A percentile compares a stretch with the other conserved stretches of the same genome.
Conservation (phyloP, 2,113 vertebrate species). For the Clupea harengus region DNA sequence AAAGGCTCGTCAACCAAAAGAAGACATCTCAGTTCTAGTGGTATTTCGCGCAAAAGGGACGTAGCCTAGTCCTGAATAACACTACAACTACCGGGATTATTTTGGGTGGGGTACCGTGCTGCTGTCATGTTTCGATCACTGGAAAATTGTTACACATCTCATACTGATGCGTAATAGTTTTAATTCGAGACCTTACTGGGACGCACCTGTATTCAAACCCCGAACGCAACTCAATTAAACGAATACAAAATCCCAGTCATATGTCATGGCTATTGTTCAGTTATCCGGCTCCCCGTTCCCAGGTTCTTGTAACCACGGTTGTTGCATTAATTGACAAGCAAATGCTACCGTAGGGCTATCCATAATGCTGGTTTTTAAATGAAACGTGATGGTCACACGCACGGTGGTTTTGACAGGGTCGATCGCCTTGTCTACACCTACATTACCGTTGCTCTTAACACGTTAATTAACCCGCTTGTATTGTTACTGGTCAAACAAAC, state of each 20-base stretch:
- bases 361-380: neutral
- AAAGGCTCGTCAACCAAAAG: neutral
- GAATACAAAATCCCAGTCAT: neutral
- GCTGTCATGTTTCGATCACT: neutral
- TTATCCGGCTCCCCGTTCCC: neutral
- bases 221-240: neutral
- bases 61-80: neutral
- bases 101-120: conserved; percentile 12
- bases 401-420: neutral
- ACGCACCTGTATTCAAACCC: neutral
- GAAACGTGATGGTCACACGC: neutral
- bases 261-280: neutral
- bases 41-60: neutral
- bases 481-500: neutral
- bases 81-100: neutral
- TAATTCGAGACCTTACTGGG: neutral
- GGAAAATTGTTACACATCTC: neutral
- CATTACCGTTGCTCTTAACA: neutral
- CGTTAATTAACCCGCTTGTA: neutral
- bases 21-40: neutral
- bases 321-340: neutral
- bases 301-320: neutral
- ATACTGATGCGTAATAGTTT: conserved; percentile 11
- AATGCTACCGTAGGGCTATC: neutral
- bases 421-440: neutral